phyloP scores from a whole-genome alignment of 2,888 invertebrate species.

The Ellobium chinense region DNA sequence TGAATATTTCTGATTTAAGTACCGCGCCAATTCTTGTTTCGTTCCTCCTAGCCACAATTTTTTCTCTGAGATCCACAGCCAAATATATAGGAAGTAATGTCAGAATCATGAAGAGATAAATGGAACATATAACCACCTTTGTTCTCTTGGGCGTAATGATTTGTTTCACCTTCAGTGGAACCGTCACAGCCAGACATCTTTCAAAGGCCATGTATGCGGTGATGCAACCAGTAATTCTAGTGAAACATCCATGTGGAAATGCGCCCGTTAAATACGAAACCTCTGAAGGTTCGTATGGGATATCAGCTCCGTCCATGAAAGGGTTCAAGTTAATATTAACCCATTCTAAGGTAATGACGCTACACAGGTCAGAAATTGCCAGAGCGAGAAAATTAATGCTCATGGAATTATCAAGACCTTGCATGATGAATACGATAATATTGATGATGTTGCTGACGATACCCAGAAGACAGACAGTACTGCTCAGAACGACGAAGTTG shows the following conservation, averaged over 20 bases:
- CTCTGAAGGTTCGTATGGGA: neutral
- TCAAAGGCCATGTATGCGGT: neutral
- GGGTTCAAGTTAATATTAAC: conserved; percentile 8
- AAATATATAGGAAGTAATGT: neutral
- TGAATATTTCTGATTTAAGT: no score
- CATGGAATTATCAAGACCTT: neutral
- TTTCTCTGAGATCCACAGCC: neutral
- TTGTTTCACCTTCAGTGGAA: neutral
- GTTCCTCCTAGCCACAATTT: neutral
- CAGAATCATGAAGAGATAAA: neutral
- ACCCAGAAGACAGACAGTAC: conserved; percentile 5
- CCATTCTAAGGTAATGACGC: conserved; percentile 10
- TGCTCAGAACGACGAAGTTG: conserved; percentile 9
- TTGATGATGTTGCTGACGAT: conserved; percentile 13
- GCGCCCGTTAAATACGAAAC: neutral
- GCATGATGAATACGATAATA: conserved; percentile 3
- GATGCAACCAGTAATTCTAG: neutral
- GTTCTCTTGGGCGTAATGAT: neutral
- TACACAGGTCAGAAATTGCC: conserved; percentile 7
- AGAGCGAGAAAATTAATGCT: conserved; percentile 6
- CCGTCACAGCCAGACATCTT: neutral
- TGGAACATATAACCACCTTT: neutral
- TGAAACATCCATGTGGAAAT: neutral
- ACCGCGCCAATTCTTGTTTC: neutral
- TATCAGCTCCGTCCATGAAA: conserved; percentile 3